Conservation (phyloP, 2,888 invertebrate genomes). For the Schizotus pectinicornis region DNA sequence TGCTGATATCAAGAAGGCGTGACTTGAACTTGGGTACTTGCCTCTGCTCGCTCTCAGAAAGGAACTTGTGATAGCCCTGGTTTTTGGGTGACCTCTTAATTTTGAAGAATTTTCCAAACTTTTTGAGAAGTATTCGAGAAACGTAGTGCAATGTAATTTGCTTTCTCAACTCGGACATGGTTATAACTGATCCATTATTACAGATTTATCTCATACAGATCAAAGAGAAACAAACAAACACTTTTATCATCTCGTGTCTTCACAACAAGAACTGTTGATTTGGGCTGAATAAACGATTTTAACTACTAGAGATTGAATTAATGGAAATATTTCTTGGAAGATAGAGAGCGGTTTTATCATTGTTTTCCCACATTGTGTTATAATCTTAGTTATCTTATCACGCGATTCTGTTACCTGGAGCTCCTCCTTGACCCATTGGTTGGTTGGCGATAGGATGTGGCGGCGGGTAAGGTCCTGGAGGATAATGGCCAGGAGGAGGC, state of each 20-base stretch:
- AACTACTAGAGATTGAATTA: slow-evolving; percentile 2
- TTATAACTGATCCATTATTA: slow-evolving; percentile 31
- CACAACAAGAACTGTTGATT: slow-evolving; percentile 13
- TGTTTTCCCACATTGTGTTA: slow-evolving; percentile 5
- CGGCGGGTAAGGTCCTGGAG: slow-evolving; percentile 43
- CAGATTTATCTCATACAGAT: slow-evolving; percentile 7
- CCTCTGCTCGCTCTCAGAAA: slow-evolving; percentile 76
- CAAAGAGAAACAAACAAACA: slow-evolving; percentile 15
- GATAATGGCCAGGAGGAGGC: slow-evolving; percentile 41
- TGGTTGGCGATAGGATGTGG: slow-evolving; percentile 30
- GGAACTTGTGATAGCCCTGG: slow-evolving; percentile 68
- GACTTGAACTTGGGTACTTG: slow-evolving; percentile 49
- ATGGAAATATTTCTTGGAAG: slow-evolving; percentile 4
- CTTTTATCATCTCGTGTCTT: slow-evolving; percentile 20
- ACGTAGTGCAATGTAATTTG: slow-evolving; percentile 35
- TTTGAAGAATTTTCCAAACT: slow-evolving; percentile 50
- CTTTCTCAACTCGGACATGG: slow-evolving; percentile 40
- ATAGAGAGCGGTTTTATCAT: not conserved
- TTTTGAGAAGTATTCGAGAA: slow-evolving; percentile 38
- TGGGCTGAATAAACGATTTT: not conserved
- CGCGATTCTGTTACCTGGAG: slow-evolving; percentile 33
- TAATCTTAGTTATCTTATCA: slow-evolving; percentile 25
- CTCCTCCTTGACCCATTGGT: slow-evolving; percentile 20
- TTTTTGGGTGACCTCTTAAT: slow-evolving; percentile 61
- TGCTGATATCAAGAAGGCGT: not conserved